These are phyloP conservation scores for Ophioninae sp. DNA, from an alignment of 2,888 invertebrate species.

Conservation along the genomic window DNA sequence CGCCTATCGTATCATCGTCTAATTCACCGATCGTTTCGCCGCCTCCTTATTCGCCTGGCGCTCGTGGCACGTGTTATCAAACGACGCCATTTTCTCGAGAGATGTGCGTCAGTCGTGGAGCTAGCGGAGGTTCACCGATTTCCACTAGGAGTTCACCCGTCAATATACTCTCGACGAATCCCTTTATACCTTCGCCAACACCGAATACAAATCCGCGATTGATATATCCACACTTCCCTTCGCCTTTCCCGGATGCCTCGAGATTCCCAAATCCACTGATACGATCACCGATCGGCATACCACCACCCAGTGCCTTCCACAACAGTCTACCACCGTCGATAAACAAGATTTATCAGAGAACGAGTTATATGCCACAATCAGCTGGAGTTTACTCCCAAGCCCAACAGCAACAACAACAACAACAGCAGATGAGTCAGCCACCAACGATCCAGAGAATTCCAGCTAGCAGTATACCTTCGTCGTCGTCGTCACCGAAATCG, in stretches of 20 bases:
- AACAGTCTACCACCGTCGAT: slow-evolving; percentile 79
- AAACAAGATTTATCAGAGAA: slow-evolving; percentile 77
- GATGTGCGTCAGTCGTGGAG: slow-evolving; percentile 70
- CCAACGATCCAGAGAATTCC: slow-evolving; percentile 78
- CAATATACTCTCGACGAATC: slow-evolving; percentile 79
- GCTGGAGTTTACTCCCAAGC: slow-evolving; percentile 63
- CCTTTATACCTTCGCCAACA: slow-evolving; percentile 79
- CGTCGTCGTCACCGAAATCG: slow-evolving; percentile 68
- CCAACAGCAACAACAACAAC: slow-evolving; percentile 29
- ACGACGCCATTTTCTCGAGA: slow-evolving; percentile 74
- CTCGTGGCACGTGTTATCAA: slow-evolving; percentile 67
- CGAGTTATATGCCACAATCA: slow-evolving; percentile 75
- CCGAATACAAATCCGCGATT: slow-evolving; percentile 78
- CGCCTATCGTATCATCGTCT: slow-evolving; percentile 80
- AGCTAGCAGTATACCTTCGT: slow-evolving; percentile 73
- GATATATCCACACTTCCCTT: slow-evolving; percentile 76
- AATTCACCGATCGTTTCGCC: slow-evolving; percentile 77
- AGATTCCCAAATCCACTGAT: slow-evolving; percentile 77
- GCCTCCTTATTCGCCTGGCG: slow-evolving; percentile 76
- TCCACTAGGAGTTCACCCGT: slow-evolving; percentile 78
- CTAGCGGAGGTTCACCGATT: slow-evolving; percentile 72
- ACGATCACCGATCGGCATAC: slow-evolving; percentile 76
- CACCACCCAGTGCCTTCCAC: slow-evolving; percentile 79
- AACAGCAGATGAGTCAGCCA: slow-evolving; percentile 67
- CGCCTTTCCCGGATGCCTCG: slow-evolving; percentile 72